phyloP scores from a whole-genome alignment of 1,140 invertebrate species.

The Solen grandis region DNA sequence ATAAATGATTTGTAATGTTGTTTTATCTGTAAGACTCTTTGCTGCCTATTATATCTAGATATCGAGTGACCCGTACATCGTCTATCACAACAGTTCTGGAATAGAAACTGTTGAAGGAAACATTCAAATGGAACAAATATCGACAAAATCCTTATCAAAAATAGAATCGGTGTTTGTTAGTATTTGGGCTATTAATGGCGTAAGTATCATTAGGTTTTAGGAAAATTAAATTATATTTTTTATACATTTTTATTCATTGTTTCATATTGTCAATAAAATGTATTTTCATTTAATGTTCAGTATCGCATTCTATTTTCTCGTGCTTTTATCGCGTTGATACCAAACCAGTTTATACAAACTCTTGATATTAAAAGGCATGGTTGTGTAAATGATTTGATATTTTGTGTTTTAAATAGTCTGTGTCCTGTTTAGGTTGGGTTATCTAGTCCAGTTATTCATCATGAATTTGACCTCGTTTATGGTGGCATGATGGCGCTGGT shows the following conservation, averaged over 20 bases:
- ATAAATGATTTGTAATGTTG: not conserved
- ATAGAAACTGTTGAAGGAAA: constrained; percentile 50
- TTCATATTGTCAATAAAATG: too few species aligned
- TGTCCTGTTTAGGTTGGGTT: constrained; percentile 49
- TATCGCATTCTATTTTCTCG: too few species aligned
- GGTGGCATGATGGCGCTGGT: constrained; percentile 26
- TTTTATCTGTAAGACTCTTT: not conserved
- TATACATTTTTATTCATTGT: too few species aligned
- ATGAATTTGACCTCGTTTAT: constrained; percentile 12
- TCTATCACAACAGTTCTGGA: constrained; percentile 17
- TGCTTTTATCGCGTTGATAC: too few species aligned
- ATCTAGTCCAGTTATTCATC: constrained; percentile 10
- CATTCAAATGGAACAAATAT: constrained; percentile 44
- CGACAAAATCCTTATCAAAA: constrained; percentile 21
- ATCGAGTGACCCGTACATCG: not conserved
- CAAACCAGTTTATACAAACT: too few species aligned
- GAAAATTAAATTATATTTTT: too few species aligned
- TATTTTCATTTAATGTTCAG: too few species aligned
- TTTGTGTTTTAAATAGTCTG: too few species aligned
- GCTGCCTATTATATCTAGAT: not conserved
- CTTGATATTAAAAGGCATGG: too few species aligned
- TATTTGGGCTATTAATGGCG: constrained; percentile 54
- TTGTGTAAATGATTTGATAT: too few species aligned
- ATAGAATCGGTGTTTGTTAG: constrained; percentile 31
- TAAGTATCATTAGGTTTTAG: constrained; percentile 26